Evolutionary conservation across 1,140 invertebrate genomes (phyloP), one percentile per base, ranked within the genome.

Genomic region (Magallana angulata): DNA sequence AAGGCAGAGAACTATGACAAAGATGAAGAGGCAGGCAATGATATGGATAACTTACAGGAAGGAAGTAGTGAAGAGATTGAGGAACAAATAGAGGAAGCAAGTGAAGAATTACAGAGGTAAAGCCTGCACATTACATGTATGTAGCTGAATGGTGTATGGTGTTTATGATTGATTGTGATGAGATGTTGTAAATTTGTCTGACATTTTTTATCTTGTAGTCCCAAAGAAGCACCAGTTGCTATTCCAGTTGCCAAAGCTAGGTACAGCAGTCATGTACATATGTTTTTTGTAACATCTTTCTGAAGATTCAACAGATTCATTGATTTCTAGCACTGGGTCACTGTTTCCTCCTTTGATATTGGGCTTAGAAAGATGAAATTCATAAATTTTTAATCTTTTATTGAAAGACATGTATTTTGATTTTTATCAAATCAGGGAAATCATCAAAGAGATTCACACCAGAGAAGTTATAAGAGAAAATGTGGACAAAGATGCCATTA

Each of bases 1-100:
- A 91, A 91, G 80, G 93, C 92, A 57, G 91, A 90, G 0, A 90
- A 92, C 57, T 85, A 89, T 36, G 87, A 89, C 71, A 4, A 89
- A 14, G 84, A 89, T 30, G 88, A 90, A 64, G 88, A 62, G 9
- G 62, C 56, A 56, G 68, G 36, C 30, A 84, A 59, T 59, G 68
- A 9, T 57, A 12, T 62, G 12, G 60, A 87, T 7, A 85, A 24
- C 24, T 56, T 60, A 8, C 68, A 82, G 58, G 88, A 88, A 60
- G 68, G 68, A 5, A 82, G 87, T 18, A 88, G 85, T 68, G 92
- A 91, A 30, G 90, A 87, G 84, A 85, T 87, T n/a, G 89, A 91
- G 71, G 89, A 90, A 64, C 88, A 88, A 18, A 90, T 88, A 84
- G 91, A 91, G 48, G 90, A 91, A 89, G 85, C 89, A 16, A 84